A percentile compares a stretch with the other conserved stretches of the same genome.
Conservation (phyloP, 2,888 invertebrate species). For the Drosophila hawaiiensis region DNA sequence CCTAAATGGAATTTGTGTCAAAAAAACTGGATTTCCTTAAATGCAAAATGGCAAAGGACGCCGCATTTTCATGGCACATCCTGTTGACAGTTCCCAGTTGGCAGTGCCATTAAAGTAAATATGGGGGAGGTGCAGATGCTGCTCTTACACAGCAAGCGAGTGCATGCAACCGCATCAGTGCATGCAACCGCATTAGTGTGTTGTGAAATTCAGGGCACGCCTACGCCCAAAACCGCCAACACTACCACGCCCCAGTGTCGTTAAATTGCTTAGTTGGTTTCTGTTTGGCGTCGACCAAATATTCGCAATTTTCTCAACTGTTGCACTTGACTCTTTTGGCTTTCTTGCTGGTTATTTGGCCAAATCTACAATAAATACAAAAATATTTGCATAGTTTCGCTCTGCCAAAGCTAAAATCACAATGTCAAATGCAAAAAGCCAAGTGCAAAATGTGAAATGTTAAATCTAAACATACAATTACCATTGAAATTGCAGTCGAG, state of each 20-base stretch:
- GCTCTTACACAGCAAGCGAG: background rate
- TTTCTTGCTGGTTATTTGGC: constrained; percentile 32
- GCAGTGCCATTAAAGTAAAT: constrained; percentile 39
- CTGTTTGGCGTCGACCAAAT: constrained; percentile 35
- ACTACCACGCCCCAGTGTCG: constrained; percentile 1
- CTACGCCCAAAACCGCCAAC: background rate
- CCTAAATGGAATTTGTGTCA: background rate
- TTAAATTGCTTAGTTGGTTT: constrained; percentile 38
- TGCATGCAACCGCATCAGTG: constrained; percentile 3
- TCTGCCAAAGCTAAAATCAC: constrained; percentile 17
- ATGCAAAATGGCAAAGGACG: background rate
- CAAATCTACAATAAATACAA: constrained; percentile 51
- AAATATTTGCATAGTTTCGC: constrained; percentile 44
- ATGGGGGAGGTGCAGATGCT: constrained; percentile 19
- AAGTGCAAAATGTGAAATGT: constrained; percentile 13
- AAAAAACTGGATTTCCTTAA: background rate
- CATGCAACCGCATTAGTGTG: background rate
- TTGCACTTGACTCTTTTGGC: constrained; percentile 35
- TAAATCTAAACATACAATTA: constrained; percentile 21
- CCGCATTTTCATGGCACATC: background rate
- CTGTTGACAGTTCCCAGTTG: constrained; percentile 6
- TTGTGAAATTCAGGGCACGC: background rate
- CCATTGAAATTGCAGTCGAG: constrained; percentile 2
- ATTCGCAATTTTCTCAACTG: constrained; percentile 40
- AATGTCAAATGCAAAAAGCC: constrained; percentile 12